Base-by-base conservation (phyloP, 2,113 vertebrate genomes). In the Sylvilagus bachmani region DNA sequence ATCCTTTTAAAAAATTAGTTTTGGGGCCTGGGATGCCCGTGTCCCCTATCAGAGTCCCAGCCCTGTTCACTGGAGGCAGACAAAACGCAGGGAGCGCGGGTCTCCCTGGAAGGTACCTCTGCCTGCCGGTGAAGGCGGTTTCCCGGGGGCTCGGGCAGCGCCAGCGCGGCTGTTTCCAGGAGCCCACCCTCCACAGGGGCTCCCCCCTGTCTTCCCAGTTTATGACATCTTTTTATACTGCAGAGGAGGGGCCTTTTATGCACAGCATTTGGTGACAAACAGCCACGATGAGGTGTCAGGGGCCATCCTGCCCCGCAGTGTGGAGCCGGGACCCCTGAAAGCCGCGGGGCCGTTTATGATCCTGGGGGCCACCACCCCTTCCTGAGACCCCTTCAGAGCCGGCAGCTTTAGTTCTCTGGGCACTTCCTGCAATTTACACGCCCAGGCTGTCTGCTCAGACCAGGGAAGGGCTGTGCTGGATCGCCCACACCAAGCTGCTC, bases 241-340 rank as follows among this genome's bases (percentile, higher is more conserved):
- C 86, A 92, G 82, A 96, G 96, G 88, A 90, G 96, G 89, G 94
- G 90, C 96, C 96, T 97, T 98, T 98, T 98, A 98, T 98, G 98
- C 98, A 98, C 98, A 97, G 98, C 98, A 97, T 98, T 98, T 98
- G 98, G 97, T 97, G 97, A 98, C 85, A 98, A 98, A 86, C 97
- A 97, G 84, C 98, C 98, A 98, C 98, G 98, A 98, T 98, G 98
- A 98, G 98, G 98, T 98, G 98, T 98, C 98, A 98, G 98, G 97
- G 98, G 97, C 94, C 97, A 96, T 92, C 95, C 97, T 89, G 80
- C 80, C 70, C 44, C 95, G 98, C 66, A 98, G 98, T 98, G 98
- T 98, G 97, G 96, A 97, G 97, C 98, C 95, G 98, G 98, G 98
- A 98, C 95, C 87, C 97, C 96, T 98, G 98, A 98, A 98, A 98